These are phyloP conservation scores for Gallinago nigripennis DNA, from an alignment of 2,797 vertebrate species.

Conservation along the genomic window DNA sequence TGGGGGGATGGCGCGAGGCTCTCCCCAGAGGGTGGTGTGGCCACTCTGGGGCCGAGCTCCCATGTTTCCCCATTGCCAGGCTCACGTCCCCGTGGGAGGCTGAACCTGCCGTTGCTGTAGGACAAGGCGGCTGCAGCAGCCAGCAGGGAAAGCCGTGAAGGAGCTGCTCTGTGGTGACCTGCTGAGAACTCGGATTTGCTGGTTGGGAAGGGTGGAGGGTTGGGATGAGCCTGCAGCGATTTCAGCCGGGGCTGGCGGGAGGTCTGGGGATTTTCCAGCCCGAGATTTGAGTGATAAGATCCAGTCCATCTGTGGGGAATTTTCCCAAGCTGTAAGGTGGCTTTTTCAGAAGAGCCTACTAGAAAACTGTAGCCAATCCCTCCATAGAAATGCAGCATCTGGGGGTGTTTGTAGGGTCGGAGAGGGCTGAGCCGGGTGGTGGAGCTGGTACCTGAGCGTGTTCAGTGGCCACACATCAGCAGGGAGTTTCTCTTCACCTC, in stretches of 20 bases:
- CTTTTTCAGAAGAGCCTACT: not conserved
- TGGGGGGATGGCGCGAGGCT: rapidly evolving
- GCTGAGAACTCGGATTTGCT: not conserved
- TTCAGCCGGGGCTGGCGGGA: rapidly evolving
- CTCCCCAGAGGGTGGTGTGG: not conserved
- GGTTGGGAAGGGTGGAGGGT: not conserved
- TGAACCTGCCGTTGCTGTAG: not conserved
- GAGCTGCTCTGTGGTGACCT: not conserved
- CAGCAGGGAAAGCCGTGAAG: not conserved
- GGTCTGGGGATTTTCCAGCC: not conserved
- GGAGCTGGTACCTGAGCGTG: too few relatives aligned
- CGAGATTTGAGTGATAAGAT: not conserved
- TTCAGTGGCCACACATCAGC: too few relatives aligned
- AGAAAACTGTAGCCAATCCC: not conserved
- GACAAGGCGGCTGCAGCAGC: not conserved
- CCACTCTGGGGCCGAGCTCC: not conserved
- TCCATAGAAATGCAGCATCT: not conserved
- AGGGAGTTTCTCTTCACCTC: not conserved
- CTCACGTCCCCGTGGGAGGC: rapidly evolving
- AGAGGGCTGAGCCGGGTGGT: rapidly evolving
- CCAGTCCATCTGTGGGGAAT: not conserved
- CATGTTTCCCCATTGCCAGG: rapidly evolving
- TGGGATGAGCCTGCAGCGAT: not conserved
- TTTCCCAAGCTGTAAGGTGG: not conserved
- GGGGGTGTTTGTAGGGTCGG: not conserved